These are phyloP conservation scores for Mastomys natalensis DNA, from an alignment of 2,113 vertebrate genomes.

Conservation along the genomic window DNA sequence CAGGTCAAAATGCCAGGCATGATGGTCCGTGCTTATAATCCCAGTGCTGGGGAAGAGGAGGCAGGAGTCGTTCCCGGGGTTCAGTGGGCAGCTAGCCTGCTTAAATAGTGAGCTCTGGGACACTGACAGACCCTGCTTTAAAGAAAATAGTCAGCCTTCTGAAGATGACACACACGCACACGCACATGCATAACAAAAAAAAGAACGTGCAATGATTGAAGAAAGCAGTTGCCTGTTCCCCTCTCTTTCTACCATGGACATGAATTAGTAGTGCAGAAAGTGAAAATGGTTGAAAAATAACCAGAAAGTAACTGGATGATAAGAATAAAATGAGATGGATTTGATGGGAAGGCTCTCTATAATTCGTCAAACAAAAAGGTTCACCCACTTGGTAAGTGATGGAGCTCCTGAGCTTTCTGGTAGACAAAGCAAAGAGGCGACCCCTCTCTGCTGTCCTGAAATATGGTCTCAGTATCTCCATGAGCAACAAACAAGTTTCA, in stretches of 20 bases:
- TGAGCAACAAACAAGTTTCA: not conserved
- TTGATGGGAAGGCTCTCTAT: not conserved
- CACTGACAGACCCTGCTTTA: not conserved
- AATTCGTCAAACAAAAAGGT: accelerated
- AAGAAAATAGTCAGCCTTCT: not conserved
- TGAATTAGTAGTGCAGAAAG: not conserved
- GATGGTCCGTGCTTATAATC: not conserved
- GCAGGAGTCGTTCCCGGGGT: not conserved
- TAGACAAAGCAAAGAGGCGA: constrained; percentile 29
- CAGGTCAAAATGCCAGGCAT: not conserved
- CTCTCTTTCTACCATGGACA: not conserved
- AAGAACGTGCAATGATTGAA: not conserved
- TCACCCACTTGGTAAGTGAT: not conserved
- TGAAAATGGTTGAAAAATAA: not conserved
- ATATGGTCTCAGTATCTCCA: not conserved
- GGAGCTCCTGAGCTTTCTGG: not conserved
- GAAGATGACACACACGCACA: not conserved
- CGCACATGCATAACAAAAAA: not conserved
- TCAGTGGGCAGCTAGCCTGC: too few species aligned
- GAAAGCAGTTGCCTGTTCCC: not conserved
- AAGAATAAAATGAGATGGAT: not conserved
- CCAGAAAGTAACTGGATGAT: not conserved
- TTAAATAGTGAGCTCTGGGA: not conserved
- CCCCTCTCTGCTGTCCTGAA: not conserved
- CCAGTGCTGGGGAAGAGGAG: not conserved